phyloP scores from a whole-genome alignment of 2,113 vertebrate genomes.

The Ameiurus melas region DNA sequence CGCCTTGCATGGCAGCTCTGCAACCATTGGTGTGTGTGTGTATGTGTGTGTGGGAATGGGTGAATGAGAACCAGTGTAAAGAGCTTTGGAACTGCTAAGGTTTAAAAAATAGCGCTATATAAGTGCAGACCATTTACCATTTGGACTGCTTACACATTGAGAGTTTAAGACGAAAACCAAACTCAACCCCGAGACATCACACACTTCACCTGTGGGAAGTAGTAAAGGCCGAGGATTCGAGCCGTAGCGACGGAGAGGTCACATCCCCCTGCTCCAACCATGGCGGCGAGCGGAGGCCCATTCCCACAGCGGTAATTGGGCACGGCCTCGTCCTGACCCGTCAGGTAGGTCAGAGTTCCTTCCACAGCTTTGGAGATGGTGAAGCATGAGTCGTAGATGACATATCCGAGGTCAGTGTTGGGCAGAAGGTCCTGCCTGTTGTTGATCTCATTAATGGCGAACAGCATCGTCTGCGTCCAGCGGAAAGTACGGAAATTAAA shows the following conservation, averaged over 20 bases:
- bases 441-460: slow-evolving; percentile 82
- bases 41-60: too few relatives aligned
- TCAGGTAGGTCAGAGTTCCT: slow-evolving; percentile 78
- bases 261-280: slow-evolving; percentile 79
- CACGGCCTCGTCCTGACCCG: slow-evolving; percentile 81
- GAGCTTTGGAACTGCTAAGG: too few relatives aligned
- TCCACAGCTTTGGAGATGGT: slow-evolving; percentile 83
- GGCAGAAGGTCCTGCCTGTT: slow-evolving; percentile 70
- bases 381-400: slow-evolving; percentile 84
- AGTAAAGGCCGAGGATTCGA: slow-evolving; percentile 81
- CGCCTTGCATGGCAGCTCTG: too few relatives aligned
- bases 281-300: slow-evolving; percentile 72
- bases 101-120: too few relatives aligned
- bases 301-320: slow-evolving; percentile 81
- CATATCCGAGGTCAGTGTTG: slow-evolving; percentile 76
- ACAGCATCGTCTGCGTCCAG: slow-evolving; percentile 85
- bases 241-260: slow-evolving; percentile 81
- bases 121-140: too few relatives aligned
- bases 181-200: too few relatives aligned
- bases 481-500: slow-evolving; percentile 83
- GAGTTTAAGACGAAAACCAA: not conserved
- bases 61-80: too few relatives aligned
- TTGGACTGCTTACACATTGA: not conserved
- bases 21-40: too few relatives aligned
- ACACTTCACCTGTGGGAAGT: slow-evolving; percentile 78